Percentiles rank a stretch among this genome's conserved stretches.
Conservation (phyloP, 2,888 invertebrate genomes). For the Ophraella communa region DNA sequence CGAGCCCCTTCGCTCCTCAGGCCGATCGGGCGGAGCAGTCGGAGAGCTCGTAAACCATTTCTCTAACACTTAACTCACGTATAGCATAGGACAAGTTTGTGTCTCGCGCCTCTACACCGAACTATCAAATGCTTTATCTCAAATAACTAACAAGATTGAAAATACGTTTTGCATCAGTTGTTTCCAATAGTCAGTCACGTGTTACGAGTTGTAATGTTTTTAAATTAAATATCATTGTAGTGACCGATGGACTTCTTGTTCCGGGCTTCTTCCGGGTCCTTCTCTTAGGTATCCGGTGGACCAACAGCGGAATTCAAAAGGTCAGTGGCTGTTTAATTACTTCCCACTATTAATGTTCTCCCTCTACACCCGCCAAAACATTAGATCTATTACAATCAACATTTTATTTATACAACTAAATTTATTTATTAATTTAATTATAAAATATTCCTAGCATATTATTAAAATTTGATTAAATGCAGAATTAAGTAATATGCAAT, state of each 20-base stretch:
- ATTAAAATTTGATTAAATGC: no score
- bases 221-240: constrained; percentile 41
- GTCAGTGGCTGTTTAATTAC: constrained; percentile 59
- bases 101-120: constrained; percentile 53
- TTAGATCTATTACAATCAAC: constrained; percentile 12
- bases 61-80: constrained; percentile 62
- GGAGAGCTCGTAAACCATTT: constrained; percentile 59
- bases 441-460: no score
- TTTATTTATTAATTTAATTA: background rate
- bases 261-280: constrained; percentile 58
- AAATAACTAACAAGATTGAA: constrained; percentile 36
- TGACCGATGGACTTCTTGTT: constrained; percentile 59
- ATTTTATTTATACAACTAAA: constrained; percentile 3
- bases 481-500: background rate
- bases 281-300: constrained; percentile 52
- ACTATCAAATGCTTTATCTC: constrained; percentile 48
- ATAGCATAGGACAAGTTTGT: constrained; percentile 59
- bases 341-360: constrained; percentile 48
- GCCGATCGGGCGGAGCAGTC: constrained; percentile 57
- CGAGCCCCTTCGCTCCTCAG: constrained; percentile 47
- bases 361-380: constrained; percentile 8
- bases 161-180: constrained; percentile 28
- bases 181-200: constrained; percentile 22
- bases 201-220: constrained; percentile 26
- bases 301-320: constrained; percentile 55